These are phyloP conservation scores for Noturus placidus DNA, from an alignment of 2,113 vertebrate species.

Conservation along the genomic window DNA sequence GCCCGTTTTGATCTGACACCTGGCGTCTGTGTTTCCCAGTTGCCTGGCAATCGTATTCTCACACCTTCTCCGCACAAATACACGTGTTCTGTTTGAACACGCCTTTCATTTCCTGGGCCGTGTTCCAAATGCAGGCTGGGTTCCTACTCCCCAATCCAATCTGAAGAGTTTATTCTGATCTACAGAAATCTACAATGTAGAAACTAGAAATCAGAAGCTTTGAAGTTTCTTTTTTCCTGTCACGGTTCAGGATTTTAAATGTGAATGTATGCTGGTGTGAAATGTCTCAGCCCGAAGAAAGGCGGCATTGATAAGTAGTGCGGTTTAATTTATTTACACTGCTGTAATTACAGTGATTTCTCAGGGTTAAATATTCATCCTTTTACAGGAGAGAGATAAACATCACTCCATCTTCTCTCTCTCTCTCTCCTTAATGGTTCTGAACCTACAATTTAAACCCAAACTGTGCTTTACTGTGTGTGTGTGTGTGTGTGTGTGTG, in stretches of 20 bases:
- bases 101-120: neutral
- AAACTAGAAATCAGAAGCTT: constrained; percentile 18
- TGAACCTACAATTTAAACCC: constrained; percentile 1
- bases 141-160: neutral
- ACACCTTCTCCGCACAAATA: neutral
- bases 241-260: neutral
- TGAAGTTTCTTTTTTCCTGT: neutral
- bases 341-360: constrained; percentile 61
- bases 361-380: constrained; percentile 64
- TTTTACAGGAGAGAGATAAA: constrained; percentile 11
- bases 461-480: neutral
- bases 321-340: constrained; percentile 61
- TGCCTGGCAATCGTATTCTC: neutral
- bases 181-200: neutral
- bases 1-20: neutral
- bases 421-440: neutral
- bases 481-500: neutral
- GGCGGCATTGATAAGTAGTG: neutral
- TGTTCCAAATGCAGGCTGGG: neutral
- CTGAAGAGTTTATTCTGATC: neutral
- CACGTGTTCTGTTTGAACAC: neutral
- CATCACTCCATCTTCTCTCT: neutral
- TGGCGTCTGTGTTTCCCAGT: no score
- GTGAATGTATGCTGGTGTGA: neutral
- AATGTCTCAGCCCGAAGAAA: neutral